Base-by-base conservation (phyloP, 2,113 vertebrate genomes). In the Phodopus roborovskii region DNA sequence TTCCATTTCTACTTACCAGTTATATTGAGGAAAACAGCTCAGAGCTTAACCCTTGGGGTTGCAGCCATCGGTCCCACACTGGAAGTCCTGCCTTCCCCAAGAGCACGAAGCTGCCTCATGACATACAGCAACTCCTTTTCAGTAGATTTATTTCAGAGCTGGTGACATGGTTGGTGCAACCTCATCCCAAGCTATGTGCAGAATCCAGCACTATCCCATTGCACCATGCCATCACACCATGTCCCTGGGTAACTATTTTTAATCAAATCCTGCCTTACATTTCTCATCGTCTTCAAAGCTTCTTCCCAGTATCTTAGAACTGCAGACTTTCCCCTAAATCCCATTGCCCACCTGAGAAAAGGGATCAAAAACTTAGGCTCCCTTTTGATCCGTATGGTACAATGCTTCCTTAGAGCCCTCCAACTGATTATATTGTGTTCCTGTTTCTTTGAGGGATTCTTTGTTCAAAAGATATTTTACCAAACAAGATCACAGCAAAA, bases 291-390 rank as follows among this genome's bases (percentile, higher is more conserved):
- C 90, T 94, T 96, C 90, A 96, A 71, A 96, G 84, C 39, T 94
- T 95, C 45, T 74, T 91, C 36, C 77, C 36, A 39, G 71, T n/a
- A 78, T 88, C 75, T 94, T 4, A 96, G 81, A 91, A 92, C 48
- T 7, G 91, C 0, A 83, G 64, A n/a, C 83, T 78, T 36, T 50
- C 26, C 84, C 77, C 94, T 68, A 82, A 92, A 66, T 93, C 85
- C 33, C 0, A 95, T 45, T 96, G 87, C 33, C 91, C 90, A 48
- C n/a, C 45, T 62, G 90, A 98, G 91, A 58, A 97, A 98, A 94
- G 92, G 68, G 86, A 98, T 98, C 96, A 98, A 97, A 98, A 96
- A 28, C 42, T 93, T 77, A 81, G 85, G 0, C 86, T 97, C 90
- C 93, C 91, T 94, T 98, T 97, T 98, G 87, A 98, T 97, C 95